These are phyloP conservation scores for Pseudococcus viburni DNA, from an alignment of 2,888 invertebrate genomes.

Conservation along the genomic window DNA sequence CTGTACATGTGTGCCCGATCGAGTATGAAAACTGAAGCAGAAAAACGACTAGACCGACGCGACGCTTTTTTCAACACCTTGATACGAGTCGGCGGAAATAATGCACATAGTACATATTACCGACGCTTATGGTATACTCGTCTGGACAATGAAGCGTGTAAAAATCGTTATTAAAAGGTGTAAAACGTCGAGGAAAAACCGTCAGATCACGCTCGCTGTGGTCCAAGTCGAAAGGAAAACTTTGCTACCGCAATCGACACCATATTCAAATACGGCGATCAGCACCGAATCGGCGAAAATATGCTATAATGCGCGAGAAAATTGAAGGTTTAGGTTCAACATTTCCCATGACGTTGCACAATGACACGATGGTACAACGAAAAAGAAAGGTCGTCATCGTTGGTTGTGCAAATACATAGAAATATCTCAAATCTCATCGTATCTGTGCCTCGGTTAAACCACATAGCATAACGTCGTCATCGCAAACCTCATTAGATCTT, in stretches of 20 bases:
- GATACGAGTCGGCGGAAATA: neutral
- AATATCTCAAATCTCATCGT: neutral
- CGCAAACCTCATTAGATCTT: neutral
- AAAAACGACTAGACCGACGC: neutral
- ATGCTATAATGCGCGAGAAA: constrained; percentile 5
- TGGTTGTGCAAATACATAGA: neutral
- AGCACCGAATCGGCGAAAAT: neutral
- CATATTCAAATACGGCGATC: neutral
- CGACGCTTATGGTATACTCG: neutral
- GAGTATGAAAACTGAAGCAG: constrained; percentile 12
- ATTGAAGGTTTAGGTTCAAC: constrained; percentile 27
- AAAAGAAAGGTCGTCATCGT: neutral
- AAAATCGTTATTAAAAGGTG: neutral
- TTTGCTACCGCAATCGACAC: neutral
- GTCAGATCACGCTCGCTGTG: neutral
- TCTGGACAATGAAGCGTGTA: constrained; percentile 27
- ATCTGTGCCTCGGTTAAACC: neutral
- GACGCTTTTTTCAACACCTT: neutral
- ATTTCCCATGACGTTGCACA: constrained; percentile 13
- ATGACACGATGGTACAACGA: neutral
- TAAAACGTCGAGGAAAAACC: neutral
- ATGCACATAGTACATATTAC: neutral
- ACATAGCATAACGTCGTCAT: neutral
- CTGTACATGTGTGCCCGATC: constrained; percentile 3
- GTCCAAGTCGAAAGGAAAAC: neutral